A percentile compares a stretch with the other conserved stretches of the same genome.
These are phyloP conservation scores for Pherbina coryleti DNA, from an alignment of 2,888 invertebrate species.

Conservation along the genomic window DNA sequence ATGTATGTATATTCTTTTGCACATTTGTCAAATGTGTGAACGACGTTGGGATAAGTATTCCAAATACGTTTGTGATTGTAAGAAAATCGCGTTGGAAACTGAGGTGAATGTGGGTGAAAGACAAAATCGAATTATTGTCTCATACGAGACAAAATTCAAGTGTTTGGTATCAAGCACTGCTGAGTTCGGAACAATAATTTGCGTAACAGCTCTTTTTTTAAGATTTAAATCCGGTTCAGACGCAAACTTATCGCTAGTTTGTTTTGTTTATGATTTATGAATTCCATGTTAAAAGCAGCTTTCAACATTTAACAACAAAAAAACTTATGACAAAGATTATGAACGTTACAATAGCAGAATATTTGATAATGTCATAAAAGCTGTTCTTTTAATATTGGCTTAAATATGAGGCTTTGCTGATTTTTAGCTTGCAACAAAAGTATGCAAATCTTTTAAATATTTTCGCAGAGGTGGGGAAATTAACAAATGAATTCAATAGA, in stretches of 20 bases:
- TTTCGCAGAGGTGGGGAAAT: not conserved
- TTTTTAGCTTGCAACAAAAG: not conserved
- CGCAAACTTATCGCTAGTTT: no score
- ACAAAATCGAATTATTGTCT: not conserved
- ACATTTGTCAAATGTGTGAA: not conserved
- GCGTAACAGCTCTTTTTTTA: no score
- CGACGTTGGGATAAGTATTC: not conserved
- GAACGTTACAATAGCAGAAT: no score
- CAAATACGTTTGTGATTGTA: slow-evolving; percentile 10
- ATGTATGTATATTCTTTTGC: not conserved
- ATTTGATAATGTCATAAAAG: not conserved
- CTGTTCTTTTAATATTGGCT: not conserved
- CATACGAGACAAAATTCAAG: no score
- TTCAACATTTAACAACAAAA: no score
- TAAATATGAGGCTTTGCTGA: not conserved
- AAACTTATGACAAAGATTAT: no score
- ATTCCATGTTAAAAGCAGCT: no score
- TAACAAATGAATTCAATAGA: not conserved
- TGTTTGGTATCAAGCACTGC: no score
- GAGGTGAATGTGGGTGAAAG: not conserved
- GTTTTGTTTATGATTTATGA: no score
- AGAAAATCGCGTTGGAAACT: not conserved
- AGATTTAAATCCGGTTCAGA: no score
- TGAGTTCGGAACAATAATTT: no score
- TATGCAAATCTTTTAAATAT: not conserved